These are phyloP conservation scores for Ellobium chinense DNA, from an alignment of 2,888 invertebrate genomes.

Conservation along the genomic window DNA sequence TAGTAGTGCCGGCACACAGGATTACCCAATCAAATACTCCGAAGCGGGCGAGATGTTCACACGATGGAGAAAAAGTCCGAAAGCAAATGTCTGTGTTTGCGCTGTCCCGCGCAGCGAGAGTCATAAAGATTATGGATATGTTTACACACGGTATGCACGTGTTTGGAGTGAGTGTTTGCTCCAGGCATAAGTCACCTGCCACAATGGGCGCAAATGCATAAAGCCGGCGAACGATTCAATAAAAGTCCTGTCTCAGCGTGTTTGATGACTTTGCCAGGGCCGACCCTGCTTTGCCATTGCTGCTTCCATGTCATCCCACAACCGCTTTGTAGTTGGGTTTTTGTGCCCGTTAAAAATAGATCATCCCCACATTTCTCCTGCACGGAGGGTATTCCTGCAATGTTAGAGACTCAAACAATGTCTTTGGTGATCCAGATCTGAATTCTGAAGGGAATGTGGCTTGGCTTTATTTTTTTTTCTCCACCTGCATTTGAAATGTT, in stretches of 20 bases:
- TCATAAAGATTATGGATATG: slow-evolving; percentile 1
- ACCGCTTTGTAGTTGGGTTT: no score
- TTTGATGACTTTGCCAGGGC: no score
- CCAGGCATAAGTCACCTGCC: not conserved
- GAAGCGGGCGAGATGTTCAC: not conserved
- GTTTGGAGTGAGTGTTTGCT: not conserved
- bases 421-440: not conserved
- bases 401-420: not conserved
- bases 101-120: not conserved
- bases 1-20: not conserved
- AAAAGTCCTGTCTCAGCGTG: not conserved
- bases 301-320: no score
- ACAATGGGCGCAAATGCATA: not conserved
- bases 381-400: not conserved
- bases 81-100: slow-evolving; percentile 10
- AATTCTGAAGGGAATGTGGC: no score
- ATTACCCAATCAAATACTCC: not conserved
- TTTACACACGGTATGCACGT: not conserved
- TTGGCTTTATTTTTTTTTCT: no score
- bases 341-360: not conserved
- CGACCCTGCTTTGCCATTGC: no score
- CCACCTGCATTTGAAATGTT: no score
- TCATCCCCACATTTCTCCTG: not conserved
- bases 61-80: not conserved
- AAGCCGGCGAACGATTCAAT: not conserved